Base-by-base conservation (phyloP, 2,797 vertebrate genomes). In the Acridotheres tristis region DNA sequence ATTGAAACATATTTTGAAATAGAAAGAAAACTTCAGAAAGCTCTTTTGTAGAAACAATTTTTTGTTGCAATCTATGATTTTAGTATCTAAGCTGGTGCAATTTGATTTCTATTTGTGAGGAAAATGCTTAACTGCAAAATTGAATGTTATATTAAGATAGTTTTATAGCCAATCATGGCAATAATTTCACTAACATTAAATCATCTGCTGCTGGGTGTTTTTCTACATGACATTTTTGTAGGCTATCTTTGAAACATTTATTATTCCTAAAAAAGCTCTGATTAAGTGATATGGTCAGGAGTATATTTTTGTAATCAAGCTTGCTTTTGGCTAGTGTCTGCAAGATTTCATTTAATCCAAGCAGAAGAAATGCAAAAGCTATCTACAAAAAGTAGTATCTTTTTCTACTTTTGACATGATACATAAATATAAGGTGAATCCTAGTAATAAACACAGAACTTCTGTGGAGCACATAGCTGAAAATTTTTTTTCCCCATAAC, bases 41-140 rank as follows among this genome's bases (percentile, higher is more conserved):
- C 14, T 67, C 13, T 73, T 72, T 36, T 68, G 42, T 47, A 65
- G 51, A 72, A 94, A 51, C 3, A 4, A 68, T 36, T 59, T 63
- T 79, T 77, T 73, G 9, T 74, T 91, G 59, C 36, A 55, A 25
- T 55, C 58, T 74, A 34, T 82, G 67, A 79, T 85, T 91, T 77
- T 65, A 77, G 32, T 51, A 75, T 84, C 57, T 74, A 79, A 73
- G 12, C 32, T 91, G 69, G 48, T 76, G 76, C 58, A 68, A 32
- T 74, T 85, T 94, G 50, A 72, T 85, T 94, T 45, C 40, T 86
- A 16, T 85, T 94, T 94, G 40, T 73, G 61, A 94, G 40, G 18
- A 55, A 94, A 91, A 86, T 72, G 75, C 89, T 93, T 83, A 87
- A 82, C 59, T 79, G 63, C 85, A 82, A 94, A 95, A 91, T 3